Conservation (phyloP, 2,797 vertebrate species). For the Perodicticus potto region DNA sequence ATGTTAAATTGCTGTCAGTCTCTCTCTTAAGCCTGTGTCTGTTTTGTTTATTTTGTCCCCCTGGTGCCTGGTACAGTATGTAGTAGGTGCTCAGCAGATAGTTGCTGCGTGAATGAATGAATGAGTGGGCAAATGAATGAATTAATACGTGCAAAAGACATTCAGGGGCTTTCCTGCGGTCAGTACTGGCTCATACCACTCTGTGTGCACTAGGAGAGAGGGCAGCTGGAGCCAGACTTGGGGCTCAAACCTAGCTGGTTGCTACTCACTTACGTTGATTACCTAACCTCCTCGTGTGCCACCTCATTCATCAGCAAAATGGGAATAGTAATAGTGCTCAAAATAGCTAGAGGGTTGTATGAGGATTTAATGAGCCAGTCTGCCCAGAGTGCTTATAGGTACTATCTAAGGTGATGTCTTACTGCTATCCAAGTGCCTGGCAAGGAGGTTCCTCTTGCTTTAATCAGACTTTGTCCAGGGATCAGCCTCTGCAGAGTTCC, state of each 20-base stretch:
- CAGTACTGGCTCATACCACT: background rate
- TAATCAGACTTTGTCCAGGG: background rate
- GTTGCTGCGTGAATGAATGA: background rate
- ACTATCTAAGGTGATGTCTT: background rate
- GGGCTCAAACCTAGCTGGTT: background rate
- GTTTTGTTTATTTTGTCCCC: background rate
- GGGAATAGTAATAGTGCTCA: background rate
- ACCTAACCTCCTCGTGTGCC: background rate
- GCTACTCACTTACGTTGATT: background rate
- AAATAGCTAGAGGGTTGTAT: background rate
- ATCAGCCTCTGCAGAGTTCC: slow-evolving; percentile 35
- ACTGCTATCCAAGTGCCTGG: background rate
- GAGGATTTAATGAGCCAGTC: background rate
- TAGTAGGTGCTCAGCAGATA: background rate
- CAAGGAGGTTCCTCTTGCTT: background rate
- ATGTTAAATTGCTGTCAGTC: background rate
- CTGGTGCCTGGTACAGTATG: background rate
- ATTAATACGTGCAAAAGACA: background rate
- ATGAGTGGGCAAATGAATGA: background rate
- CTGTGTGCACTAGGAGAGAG: background rate
- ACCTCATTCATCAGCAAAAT: background rate
- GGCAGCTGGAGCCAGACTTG: background rate
- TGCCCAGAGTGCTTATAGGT: background rate
- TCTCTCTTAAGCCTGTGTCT: background rate
- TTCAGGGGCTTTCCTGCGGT: background rate